These are phyloP conservation scores for Sebastes oblongus DNA, from an alignment of 2,797 vertebrate genomes.

Conservation along the genomic window DNA sequence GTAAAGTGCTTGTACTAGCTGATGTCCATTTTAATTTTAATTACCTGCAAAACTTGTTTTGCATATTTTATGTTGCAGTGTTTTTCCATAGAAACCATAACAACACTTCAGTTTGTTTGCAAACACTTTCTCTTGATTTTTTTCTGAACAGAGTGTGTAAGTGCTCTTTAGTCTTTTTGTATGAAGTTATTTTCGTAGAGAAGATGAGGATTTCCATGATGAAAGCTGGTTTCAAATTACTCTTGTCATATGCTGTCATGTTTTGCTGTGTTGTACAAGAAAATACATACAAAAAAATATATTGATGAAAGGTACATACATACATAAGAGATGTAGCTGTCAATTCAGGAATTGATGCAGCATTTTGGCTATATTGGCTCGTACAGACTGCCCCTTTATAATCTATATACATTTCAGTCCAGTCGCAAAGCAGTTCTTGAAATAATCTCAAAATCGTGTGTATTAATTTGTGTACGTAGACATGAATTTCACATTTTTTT, in stretches of 20 bases:
- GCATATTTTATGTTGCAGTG: background rate
- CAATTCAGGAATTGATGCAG: background rate
- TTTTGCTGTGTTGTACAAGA: background rate
- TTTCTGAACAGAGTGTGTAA: background rate
- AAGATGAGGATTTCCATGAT: background rate
- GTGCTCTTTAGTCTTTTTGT: background rate
- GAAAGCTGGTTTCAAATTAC: background rate
- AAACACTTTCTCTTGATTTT: background rate
- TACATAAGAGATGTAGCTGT: background rate
- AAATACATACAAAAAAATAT: background rate
- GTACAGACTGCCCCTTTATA: background rate
- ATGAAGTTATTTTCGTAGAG: background rate
- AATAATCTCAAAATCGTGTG: no score
- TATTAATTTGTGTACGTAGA: background rate
- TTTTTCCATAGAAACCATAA: slow-evolving; percentile 5
- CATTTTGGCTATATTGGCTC: background rate
- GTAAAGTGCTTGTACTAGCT: background rate
- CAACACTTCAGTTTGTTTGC: background rate
- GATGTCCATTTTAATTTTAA: slow-evolving; percentile 26
- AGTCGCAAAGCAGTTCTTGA: no score
- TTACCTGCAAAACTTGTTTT: slow-evolving; percentile 4
- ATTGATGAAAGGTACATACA: background rate
- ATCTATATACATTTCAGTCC: no score
- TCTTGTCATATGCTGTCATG: background rate
- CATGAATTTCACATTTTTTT: no score